Evolutionary conservation across 2,888 invertebrate genomes (phyloP).

Genomic region (Luperina testacea): DNA sequence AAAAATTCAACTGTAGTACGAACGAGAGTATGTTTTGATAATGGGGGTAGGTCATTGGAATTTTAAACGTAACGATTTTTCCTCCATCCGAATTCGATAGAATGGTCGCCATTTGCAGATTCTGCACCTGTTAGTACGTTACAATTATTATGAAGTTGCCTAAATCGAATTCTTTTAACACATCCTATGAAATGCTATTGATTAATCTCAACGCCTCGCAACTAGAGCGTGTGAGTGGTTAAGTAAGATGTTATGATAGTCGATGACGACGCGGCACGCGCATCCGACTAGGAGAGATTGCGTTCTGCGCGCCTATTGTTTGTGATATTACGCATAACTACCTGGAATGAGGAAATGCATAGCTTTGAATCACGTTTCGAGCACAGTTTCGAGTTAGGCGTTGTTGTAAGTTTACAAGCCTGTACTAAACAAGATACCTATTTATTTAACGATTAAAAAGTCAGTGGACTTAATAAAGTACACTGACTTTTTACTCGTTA

Average conservation of each 20-base stretch:
- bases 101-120: not conserved
- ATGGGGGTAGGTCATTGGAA: not conserved
- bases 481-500: too few relatives aligned
- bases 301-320: constrained; percentile 66
- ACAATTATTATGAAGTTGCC: not conserved
- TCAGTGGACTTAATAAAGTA: not conserved
- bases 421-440: not conserved
- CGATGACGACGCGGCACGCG: constrained; percentile 52
- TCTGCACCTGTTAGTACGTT: not conserved
- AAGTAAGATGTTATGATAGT: constrained; percentile 75
- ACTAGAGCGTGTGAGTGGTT: constrained; percentile 81
- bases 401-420: constrained; percentile 32
- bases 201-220: constrained; percentile 49
- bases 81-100: not conserved
- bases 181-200: constrained; percentile 21
- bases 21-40: not conserved
- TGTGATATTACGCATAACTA: constrained; percentile 53
- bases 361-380: constrained; percentile 50
- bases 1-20: not conserved
- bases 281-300: constrained; percentile 64
- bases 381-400: constrained; percentile 42
- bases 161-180: not conserved
- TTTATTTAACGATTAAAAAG: constrained; percentile 10
- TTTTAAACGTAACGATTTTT: constrained; percentile 7
- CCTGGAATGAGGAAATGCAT: constrained; percentile 68